Evolutionary conservation across 1,140 invertebrate genomes (phyloP).

Genomic region (Polyergus mexicanus): DNA sequence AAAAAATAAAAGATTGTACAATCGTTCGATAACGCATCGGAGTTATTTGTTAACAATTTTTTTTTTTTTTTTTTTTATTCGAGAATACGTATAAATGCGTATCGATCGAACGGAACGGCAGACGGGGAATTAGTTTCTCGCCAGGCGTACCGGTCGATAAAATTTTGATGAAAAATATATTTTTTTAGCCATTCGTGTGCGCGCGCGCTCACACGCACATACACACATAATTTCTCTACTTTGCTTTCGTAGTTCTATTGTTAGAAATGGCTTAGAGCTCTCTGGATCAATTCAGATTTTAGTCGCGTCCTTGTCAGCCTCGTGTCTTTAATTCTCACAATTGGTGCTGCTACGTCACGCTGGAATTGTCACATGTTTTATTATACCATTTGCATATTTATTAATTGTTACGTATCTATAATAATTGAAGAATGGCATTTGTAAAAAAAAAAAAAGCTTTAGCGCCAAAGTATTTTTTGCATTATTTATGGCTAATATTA

Average conservation of each 20-base stretch:
- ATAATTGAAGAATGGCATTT: constrained; percentile 31
- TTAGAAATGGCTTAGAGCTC: constrained; percentile 73
- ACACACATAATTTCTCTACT: constrained; percentile 45
- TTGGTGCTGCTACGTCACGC: constrained; percentile 75
- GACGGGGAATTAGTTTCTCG: background rate
- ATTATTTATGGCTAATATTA: too few relatives aligned
- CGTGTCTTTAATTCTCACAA: constrained; percentile 33
- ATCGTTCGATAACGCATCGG: background rate
- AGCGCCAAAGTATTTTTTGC: background rate
- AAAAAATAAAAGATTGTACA: background rate
- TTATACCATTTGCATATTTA: constrained; percentile 42
- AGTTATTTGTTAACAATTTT: background rate
- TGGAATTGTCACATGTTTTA: constrained; percentile 56
- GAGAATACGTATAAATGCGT: background rate
- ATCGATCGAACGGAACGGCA: background rate
- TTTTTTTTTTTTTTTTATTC: constrained; percentile 1
- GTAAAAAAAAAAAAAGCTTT: background rate
- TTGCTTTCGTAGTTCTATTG: constrained; percentile 79
- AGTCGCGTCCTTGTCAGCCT: constrained; percentile 44
- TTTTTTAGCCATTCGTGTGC: constrained; percentile 57
- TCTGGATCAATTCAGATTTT: constrained; percentile 37
- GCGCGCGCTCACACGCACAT: too few relatives aligned
- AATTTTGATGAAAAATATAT: constrained; percentile 24
- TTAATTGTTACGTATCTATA: constrained; percentile 37
- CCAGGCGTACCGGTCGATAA: constrained; percentile 67